Evolutionary conservation across 2,113 vertebrate species (phyloP), one percentile per base, ranked within the genome.

Genomic region (Gasterosteus nipponicus): DNA sequence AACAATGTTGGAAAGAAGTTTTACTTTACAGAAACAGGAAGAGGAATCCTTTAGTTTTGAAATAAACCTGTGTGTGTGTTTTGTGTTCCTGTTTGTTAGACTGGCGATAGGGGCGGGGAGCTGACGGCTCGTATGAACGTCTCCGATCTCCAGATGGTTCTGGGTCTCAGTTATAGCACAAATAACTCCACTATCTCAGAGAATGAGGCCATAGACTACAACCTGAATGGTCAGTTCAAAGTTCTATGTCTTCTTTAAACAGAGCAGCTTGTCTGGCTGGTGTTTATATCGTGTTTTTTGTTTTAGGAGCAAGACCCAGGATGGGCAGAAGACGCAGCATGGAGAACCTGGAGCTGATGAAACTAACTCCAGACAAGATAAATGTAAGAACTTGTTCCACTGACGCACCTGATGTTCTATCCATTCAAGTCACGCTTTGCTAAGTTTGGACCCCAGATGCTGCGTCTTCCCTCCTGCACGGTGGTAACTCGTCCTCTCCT

Each of bases 311-410:
- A 10, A 94, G 93, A 77, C 92, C 95, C 0, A 94, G 96, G 79
- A 89, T 92, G 77, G 95, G 95, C 89, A 95, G 96, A 64, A 94
- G 97, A 41, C 96, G 95, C 92, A 99, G 97, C 81, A 99, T 99
- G 98, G 98, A 99, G 91, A 99, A 99, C 86, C 95, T 99, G 93
- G 97, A 99, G 81, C 95, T 99, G 73, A 94, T 99, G 95, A 98
- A 97, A 81, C 90, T 99, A 83, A 97, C 97, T 1, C 97, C 97
- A 70, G 98, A 99, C 92, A 98, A 98, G 94, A 95, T 97, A 72
- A 85, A 94, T 38, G 92, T 94, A 82, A 84, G 78, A 75, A 11
- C 46, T 1, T 11, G 33, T 61, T 16, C 1, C n/a, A 42, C 26
- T 19, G 22, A 44, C 54, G 12, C 61, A 66, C 7, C 18, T 8